Evolutionary conservation across 1,140 invertebrate species (phyloP).

Genomic region (Musca domestica): DNA sequence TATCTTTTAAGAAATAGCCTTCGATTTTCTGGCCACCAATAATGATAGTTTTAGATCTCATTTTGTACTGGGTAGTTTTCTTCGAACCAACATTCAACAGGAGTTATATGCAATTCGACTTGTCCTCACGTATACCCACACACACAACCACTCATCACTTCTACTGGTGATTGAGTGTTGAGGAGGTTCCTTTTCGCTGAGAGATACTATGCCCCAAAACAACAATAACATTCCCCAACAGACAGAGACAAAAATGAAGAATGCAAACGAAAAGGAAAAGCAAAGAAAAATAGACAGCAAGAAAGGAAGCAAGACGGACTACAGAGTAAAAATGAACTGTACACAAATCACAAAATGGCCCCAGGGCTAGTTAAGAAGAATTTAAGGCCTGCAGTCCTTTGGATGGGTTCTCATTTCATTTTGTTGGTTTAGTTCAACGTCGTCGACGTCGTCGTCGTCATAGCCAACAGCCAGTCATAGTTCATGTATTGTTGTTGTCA

Average conservation of each 20-base stretch:
- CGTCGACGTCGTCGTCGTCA: not conserved
- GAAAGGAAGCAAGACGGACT: not conserved
- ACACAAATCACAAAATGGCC: slow-evolving; percentile 49
- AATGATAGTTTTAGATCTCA: no score
- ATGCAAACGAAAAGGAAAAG: not conserved
- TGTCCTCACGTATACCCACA: slow-evolving; percentile 29
- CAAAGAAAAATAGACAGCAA: not conserved
- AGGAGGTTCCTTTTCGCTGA: no score
- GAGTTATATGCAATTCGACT: slow-evolving; percentile 1
- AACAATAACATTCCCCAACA: slow-evolving; percentile 7
- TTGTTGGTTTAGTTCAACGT: slow-evolving; percentile 22
- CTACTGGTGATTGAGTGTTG: no score
- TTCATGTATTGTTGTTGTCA: not conserved
- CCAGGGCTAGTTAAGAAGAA: slow-evolving; percentile 49
- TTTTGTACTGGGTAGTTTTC: no score
- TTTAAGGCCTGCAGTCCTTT: slow-evolving; percentile 37
- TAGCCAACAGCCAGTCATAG: not conserved
- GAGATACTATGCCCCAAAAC: not conserved
- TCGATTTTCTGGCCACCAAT: no score
- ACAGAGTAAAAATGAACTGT: slow-evolving; percentile 21
- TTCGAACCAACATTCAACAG: not conserved
- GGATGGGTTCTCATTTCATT: slow-evolving; percentile 30
- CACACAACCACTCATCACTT: slow-evolving; percentile 24
- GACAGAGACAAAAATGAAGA: slow-evolving; percentile 18
- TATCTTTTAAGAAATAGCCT: no score